These are phyloP conservation scores for Cichladusa arquata DNA, from an alignment of 2,113 vertebrate genomes.

Conservation along the genomic window DNA sequence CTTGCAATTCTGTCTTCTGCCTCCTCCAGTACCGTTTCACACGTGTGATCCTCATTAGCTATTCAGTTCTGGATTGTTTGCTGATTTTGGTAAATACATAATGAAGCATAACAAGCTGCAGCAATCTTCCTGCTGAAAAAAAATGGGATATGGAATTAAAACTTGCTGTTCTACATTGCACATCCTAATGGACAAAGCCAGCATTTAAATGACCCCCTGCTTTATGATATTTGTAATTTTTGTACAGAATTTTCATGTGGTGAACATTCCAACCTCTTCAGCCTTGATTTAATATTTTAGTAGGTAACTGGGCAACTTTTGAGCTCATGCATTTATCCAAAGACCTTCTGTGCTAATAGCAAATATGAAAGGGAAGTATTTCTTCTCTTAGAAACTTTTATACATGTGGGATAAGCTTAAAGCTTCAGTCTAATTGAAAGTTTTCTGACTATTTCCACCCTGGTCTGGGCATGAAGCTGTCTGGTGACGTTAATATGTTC, in stretches of 20 bases:
- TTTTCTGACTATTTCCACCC: background rate
- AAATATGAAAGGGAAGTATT: background rate
- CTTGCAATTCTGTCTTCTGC: background rate
- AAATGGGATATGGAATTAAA: background rate
- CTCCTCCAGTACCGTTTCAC: background rate
- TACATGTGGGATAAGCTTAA: background rate
- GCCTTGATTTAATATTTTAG: background rate
- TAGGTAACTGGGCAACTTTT: background rate
- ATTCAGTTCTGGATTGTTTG: background rate
- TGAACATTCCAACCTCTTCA: background rate
- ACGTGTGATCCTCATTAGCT: background rate
- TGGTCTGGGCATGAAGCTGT: background rate
- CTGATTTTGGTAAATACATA: conserved; percentile 13
- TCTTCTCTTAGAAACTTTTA: background rate
- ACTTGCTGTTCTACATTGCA: background rate
- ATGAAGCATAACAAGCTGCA: background rate
- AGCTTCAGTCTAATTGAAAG: background rate
- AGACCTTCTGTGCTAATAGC: background rate
- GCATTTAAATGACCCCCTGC: background rate
- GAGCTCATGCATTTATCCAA: background rate
- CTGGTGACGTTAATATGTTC: background rate
- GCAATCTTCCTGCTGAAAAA: background rate
- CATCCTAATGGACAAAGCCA: background rate
- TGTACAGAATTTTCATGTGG: background rate
- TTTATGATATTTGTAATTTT: background rate